phyloP scores from a whole-genome alignment of 2,888 invertebrate genomes.

The Dasypogon diadema region DNA sequence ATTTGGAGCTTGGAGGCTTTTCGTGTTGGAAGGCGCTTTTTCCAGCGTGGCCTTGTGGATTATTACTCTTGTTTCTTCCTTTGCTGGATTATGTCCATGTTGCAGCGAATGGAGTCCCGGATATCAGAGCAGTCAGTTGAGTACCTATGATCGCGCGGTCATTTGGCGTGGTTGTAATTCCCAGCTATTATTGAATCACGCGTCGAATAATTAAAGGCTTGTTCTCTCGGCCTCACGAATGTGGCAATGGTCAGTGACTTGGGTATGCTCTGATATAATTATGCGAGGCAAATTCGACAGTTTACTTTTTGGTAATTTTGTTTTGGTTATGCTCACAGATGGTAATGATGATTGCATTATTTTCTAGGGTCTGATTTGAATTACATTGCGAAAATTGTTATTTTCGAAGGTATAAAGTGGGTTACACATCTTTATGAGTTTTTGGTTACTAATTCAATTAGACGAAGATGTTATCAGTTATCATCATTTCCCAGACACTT shows the following conservation, averaged over 20 bases:
- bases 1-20: neutral
- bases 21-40: neutral
- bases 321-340: neutral
- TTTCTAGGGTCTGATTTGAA: neutral
- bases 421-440: too few species aligned
- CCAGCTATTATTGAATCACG: conserved; percentile 13
- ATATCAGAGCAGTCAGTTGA: neutral
- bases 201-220: conserved; percentile 14
- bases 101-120: neutral
- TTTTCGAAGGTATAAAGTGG: too few species aligned
- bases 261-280: neutral
- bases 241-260: neutral
- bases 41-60: neutral
- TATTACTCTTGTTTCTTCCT: neutral
- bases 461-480: too few species aligned
- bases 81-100: neutral
- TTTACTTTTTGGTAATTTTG: neutral
- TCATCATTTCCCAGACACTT: too few species aligned
- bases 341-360: conserved; percentile 7
- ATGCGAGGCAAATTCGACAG: neutral
- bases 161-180: neutral
- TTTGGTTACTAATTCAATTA: too few species aligned
- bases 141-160: neutral
- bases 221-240: neutral
- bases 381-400: neutral